Evolutionary conservation across 2,113 vertebrate species (phyloP).

Genomic region (Cyrtonyx montezumae): DNA sequence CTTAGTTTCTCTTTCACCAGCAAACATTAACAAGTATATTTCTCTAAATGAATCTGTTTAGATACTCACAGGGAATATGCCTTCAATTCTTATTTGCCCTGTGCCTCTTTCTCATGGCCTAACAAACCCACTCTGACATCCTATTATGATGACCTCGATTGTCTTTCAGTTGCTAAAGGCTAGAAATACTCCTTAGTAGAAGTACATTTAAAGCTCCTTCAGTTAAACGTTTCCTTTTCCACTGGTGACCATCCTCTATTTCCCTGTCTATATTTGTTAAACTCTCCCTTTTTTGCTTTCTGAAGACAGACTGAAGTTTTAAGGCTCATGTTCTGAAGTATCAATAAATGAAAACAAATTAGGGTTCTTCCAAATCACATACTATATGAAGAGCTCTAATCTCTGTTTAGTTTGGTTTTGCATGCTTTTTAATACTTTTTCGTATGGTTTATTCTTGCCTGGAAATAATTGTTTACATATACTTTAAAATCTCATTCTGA

Average conservation of each 20-base stretch:
- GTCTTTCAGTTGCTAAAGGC: neutral
- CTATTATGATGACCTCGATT: neutral
- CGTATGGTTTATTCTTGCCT: neutral
- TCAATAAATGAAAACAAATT: neutral
- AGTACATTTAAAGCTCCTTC: neutral
- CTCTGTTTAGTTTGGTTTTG: neutral
- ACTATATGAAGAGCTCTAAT: neutral
- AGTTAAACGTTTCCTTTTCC: neutral
- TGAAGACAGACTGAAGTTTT: neutral
- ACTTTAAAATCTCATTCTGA: neutral
- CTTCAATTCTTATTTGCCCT: neutral
- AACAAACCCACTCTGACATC: neutral
- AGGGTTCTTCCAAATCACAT: neutral
- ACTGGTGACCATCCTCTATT: neutral
- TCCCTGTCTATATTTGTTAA: neutral
- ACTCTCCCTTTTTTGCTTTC: neutral
- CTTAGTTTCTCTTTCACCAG: neutral
- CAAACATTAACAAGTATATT: neutral
- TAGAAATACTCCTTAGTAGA: neutral
- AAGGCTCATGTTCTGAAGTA: neutral
- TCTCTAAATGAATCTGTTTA: neutral
- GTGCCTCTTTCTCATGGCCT: neutral
- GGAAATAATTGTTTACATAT: neutral
- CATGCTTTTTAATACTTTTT: constrained; percentile 32
- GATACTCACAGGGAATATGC: neutral